phyloP scores from a whole-genome alignment of 2,888 invertebrate genomes.

The Himalopsyche kuldschensis region DNA sequence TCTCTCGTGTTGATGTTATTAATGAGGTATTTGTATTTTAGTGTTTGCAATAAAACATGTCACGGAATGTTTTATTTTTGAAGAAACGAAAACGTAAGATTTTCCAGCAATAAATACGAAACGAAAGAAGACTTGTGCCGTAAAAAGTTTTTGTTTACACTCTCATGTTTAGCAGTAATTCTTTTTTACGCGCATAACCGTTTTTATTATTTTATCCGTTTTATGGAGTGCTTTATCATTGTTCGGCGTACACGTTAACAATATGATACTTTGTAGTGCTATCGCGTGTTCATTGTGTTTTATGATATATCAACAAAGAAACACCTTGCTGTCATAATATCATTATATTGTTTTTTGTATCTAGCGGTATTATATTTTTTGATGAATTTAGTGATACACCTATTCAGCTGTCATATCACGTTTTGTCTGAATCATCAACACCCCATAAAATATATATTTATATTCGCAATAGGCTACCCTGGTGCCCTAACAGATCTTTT shows the following conservation, averaged over 20 bases:
- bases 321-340: no score
- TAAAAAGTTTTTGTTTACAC: not conserved
- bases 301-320: not conserved
- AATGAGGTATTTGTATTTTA: not conserved
- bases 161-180: not conserved
- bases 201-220: not conserved
- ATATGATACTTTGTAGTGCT: not conserved
- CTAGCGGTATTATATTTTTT: not conserved
- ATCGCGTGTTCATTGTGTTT: not conserved
- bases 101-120: not conserved
- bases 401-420: no score
- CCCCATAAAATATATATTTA: no score
- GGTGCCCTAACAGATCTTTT: no score
- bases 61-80: not conserved
- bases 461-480: no score
- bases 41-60: not conserved
- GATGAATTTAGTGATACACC: no score
- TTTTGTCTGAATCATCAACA: no score
- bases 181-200: not conserved
- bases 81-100: not conserved
- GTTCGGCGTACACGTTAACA: not conserved
- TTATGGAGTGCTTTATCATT: not conserved
- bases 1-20: not conserved
- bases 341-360: not conserved
- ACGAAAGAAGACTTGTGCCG: not conserved